phyloP scores from a whole-genome alignment of 2,113 vertebrate species.

The Stictonetta naevosa region DNA sequence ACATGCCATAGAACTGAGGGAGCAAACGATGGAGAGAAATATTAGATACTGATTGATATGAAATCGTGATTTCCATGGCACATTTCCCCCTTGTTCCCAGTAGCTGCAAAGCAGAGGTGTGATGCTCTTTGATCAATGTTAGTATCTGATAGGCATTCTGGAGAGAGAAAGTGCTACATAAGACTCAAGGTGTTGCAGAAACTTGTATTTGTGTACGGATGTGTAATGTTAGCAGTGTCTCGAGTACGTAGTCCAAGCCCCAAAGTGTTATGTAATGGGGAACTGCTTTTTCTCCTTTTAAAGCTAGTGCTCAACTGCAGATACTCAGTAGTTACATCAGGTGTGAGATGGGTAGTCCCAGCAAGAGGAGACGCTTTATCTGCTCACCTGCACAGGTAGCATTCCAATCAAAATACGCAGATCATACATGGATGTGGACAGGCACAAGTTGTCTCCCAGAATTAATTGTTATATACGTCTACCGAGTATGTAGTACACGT shows the following conservation, averaged over 20 bases:
- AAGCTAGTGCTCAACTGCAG: not conserved
- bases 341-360: not conserved
- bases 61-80: not conserved
- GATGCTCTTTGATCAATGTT: not conserved
- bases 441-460: conserved; percentile 40
- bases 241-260: not conserved
- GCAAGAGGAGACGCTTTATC: conserved; percentile 12
- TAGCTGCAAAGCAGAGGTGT: not conserved
- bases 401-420: not conserved
- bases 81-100: not conserved
- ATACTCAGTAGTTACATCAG: not conserved
- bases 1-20: not conserved
- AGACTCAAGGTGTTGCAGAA: not conserved
- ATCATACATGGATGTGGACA: not conserved
- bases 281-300: not conserved
- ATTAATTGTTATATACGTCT: not conserved
- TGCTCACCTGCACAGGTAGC: not conserved
- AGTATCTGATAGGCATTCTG: not conserved
- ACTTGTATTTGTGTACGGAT: not conserved
- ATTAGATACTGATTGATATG: not conserved
- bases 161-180: not conserved
- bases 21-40: not conserved
- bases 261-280: not conserved
- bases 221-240: not conserved
- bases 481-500: not conserved